Evolutionary conservation across 2,113 vertebrate genomes (phyloP).

Genomic region (Phalacrocorax aristotelis): DNA sequence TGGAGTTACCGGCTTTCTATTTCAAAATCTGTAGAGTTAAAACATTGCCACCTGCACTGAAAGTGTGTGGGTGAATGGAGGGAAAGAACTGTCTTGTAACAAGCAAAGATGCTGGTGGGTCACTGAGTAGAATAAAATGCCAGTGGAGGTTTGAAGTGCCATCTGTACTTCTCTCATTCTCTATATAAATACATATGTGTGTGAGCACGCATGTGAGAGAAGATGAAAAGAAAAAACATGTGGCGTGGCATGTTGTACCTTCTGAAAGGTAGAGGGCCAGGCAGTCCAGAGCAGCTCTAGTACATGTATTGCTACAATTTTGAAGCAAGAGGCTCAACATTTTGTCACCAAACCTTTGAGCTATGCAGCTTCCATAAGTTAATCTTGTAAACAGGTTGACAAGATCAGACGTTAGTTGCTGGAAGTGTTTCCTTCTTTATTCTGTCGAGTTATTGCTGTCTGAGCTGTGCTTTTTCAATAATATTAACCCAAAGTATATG

Average conservation of each 20-base stretch:
- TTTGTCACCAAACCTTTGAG: background rate
- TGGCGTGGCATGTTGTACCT: background rate
- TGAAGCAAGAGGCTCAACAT: background rate
- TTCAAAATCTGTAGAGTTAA: background rate
- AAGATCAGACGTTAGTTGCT: background rate
- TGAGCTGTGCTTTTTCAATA: background rate
- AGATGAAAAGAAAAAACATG: background rate
- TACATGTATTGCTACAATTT: background rate
- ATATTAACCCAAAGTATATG: background rate
- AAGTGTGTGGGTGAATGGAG: background rate
- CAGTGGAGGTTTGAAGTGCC: background rate
- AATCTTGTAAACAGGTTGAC: background rate
- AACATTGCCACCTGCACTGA: background rate
- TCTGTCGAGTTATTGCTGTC: background rate
- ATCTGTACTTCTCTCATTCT: background rate
- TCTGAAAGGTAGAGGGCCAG: background rate
- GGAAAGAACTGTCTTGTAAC: background rate
- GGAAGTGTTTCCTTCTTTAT: background rate
- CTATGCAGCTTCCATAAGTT: accelerated
- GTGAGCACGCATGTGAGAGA: background rate
- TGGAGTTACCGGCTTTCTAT: background rate
- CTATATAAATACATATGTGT: background rate
- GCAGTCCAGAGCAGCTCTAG: background rate
- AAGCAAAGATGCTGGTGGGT: background rate
- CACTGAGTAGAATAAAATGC: background rate